Conservation (phyloP, 1,140 invertebrate genomes). For the Drosophila pachea region DNA sequence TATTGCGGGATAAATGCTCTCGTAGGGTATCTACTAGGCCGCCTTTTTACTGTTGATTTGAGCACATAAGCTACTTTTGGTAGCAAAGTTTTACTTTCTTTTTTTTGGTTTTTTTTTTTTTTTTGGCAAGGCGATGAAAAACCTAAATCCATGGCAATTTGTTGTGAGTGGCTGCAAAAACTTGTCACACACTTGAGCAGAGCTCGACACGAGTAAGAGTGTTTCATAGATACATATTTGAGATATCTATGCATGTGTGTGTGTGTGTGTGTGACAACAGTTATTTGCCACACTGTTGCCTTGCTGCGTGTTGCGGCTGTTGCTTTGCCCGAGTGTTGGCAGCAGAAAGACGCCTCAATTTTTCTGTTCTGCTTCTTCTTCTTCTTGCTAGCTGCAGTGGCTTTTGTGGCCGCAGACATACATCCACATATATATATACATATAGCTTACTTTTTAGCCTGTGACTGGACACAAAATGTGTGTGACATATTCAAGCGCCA, state of each 20-base stretch:
- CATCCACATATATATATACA: conserved; percentile 2
- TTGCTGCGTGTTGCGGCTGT: conserved; percentile 12
- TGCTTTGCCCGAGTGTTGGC: conserved; percentile 20
- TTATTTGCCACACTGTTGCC: conserved; percentile 73
- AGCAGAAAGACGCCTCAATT: conserved; percentile 21
- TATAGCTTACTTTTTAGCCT: conserved; percentile 60
- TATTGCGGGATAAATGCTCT: too few relatives aligned
- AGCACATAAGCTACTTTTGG: conserved; percentile 46
- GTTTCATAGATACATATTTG: conserved; percentile 2
- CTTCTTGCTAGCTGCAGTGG: conserved; percentile 19
- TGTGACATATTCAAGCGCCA: conserved; percentile 29
- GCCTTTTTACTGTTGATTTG: too few relatives aligned
- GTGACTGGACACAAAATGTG: conserved; percentile 47
- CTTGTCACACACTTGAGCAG: conserved; percentile 71
- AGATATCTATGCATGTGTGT: conserved; percentile 25
- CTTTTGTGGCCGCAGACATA: conserved; percentile 39
- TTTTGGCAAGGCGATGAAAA: conserved; percentile 50
- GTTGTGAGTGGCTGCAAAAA: conserved; percentile 53
- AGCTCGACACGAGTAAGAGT: conserved; percentile 37
- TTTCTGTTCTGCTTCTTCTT: conserved; percentile 8
- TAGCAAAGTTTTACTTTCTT: conserved; percentile 15
- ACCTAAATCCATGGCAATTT: conserved; percentile 69
- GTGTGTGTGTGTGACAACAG: conserved; percentile 45
- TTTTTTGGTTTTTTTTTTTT: too few relatives aligned
- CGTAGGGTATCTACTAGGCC: not conserved